Conservation (phyloP, 2,113 vertebrate species). For the Nicator chloris region DNA sequence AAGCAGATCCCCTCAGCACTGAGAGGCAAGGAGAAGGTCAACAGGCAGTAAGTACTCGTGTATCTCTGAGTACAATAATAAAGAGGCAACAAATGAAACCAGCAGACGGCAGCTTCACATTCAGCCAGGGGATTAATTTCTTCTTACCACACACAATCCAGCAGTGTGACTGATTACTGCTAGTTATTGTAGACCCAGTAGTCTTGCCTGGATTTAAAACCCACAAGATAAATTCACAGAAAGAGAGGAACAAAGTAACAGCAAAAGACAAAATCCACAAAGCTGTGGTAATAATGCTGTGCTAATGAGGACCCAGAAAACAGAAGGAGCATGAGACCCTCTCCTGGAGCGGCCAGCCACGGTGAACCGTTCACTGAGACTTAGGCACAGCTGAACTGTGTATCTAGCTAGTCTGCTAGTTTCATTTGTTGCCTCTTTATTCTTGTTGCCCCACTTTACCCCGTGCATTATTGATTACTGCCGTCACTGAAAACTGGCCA, state of each 20-base stretch:
- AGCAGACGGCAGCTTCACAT: not conserved
- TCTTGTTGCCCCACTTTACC: not conserved
- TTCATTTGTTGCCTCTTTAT: not conserved
- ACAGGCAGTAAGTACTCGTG: not conserved
- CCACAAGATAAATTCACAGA: not conserved
- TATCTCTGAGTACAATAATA: not conserved
- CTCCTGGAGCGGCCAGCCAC: not conserved
- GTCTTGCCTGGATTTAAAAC: not conserved
- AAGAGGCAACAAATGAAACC: not conserved
- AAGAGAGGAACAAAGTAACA: not conserved
- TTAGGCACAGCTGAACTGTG: not conserved
- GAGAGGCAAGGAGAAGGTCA: not conserved
- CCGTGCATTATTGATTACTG: not conserved
- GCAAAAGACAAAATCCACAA: not conserved
- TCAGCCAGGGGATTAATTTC: not conserved
- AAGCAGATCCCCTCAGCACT: not conserved
- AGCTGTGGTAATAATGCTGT: not conserved
- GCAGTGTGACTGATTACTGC: not conserved
- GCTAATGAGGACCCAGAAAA: not conserved
- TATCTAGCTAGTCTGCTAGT: not conserved
- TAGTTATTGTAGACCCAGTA: not conserved
- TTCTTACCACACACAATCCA: not conserved
- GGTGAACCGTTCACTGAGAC: not conserved
- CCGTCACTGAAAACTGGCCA: not conserved
- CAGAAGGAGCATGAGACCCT: not conserved